Evolutionary conservation across 2,797 vertebrate species (phyloP).

Genomic region (Trachurus trachurus): DNA sequence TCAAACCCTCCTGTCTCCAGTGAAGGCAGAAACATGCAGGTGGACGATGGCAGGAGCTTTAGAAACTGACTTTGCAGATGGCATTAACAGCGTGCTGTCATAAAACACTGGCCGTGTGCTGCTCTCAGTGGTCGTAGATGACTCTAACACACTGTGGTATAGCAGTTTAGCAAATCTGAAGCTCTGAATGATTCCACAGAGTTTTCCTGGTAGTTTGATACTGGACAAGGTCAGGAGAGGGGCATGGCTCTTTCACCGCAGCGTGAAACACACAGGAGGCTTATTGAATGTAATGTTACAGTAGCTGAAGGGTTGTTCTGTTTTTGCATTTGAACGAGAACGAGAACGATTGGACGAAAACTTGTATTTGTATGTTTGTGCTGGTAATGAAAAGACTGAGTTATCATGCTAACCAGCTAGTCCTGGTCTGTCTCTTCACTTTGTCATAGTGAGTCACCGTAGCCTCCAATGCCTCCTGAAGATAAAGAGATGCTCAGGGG

Average conservation of each 20-base stretch:
- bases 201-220: constrained; percentile 49
- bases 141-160: constrained; percentile 10
- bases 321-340: constrained; percentile 21
- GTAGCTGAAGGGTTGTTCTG: neutral
- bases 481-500: too few relatives aligned
- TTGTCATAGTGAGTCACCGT: too few relatives aligned
- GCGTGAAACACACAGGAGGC: constrained; percentile 27
- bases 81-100: constrained; percentile 12
- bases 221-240: constrained; percentile 37
- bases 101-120: constrained; percentile 27
- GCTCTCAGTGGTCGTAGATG: constrained; percentile 25
- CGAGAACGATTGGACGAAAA: too few relatives aligned
- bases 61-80: constrained; percentile 49
- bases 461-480: too few relatives aligned
- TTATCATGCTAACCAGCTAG: too few relatives aligned
- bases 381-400: too few relatives aligned
- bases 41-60: constrained; percentile 29
- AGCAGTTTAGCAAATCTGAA: neutral
- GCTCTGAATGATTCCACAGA: constrained; percentile 59
- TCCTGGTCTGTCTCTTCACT: too few relatives aligned
- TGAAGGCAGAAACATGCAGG: constrained; percentile 35
- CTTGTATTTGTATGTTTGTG: too few relatives aligned
- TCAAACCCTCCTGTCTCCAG: constrained; percentile 5
- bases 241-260: constrained; percentile 13
- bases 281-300: constrained; percentile 36